A percentile compares a stretch with the other conserved stretches of the same genome.
Evolutionary conservation across 2,113 vertebrate species (phyloP).

Genomic region (Misgurnus mizolepis): DNA sequence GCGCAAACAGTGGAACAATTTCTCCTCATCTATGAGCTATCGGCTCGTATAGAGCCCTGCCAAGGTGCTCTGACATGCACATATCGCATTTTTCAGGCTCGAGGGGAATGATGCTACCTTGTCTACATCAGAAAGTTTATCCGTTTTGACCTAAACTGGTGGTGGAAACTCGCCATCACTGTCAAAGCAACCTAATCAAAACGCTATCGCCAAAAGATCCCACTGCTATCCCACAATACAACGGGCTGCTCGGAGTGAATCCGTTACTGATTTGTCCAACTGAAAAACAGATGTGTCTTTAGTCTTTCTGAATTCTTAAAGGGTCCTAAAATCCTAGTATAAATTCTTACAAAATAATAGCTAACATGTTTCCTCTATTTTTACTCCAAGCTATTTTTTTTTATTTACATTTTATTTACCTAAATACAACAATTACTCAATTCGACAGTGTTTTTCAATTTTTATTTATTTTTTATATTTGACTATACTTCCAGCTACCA

Average conservation of each 20-base stretch:
- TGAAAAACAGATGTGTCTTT: conserved; percentile 10
- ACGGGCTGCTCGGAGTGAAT: neutral
- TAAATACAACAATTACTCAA: too few species aligned
- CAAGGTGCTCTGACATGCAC: conserved; percentile 30
- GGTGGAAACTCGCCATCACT: conserved; percentile 8
- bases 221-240: neutral
- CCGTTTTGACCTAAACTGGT: conserved; percentile 1
- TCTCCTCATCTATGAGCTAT: conserved; percentile 1
- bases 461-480: too few species aligned
- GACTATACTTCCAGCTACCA: too few species aligned
- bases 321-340: neutral
- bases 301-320: neutral
- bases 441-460: too few species aligned
- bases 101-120: conserved; percentile 12
- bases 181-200: conserved; percentile 9
- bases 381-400: too few species aligned
- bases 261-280: conserved; percentile 3
- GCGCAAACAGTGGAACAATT: conserved; percentile 27
- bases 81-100: conserved; percentile 8
- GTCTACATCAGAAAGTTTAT: conserved; percentile 29
- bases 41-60: conserved; percentile 11
- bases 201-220: neutral
- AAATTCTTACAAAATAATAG: too few species aligned
- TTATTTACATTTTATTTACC: too few species aligned
- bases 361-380: too few species aligned